Base-by-base conservation (phyloP, 2,888 invertebrate species). In the Scaptomyza reducta region DNA sequence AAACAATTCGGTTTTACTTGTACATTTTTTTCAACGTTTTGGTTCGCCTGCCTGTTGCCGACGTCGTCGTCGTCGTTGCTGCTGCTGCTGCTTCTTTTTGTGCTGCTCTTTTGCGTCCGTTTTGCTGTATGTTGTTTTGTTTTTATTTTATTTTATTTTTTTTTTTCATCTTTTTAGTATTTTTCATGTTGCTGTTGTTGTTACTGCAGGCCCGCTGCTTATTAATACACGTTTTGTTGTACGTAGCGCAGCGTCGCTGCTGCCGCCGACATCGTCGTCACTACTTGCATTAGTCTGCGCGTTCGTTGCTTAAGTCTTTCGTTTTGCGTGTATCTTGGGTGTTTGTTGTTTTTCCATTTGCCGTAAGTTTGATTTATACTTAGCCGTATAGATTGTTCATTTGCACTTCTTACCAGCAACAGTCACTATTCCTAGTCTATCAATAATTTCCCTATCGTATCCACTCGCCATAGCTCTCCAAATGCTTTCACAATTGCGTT, bases 1-100 rank as follows among this genome's bases (percentile, higher is more conserved):
- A 92, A 92, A 92, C 92, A 92, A 92, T 92, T 92, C 91, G 91
- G 91, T 91, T 91, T 92, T 91, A 89, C 89, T 91, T 91, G 89
- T 89, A 88, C 75, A 82, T 88, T 81, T 88, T 82, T 83, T 38
- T 75, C 72, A 73, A 74, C 62, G 74, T 73, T 78, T 77, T 76
- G 16, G 65, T 67, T 62, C 50, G 65, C 67, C 67, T 74, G 74
- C 77, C 70, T 80, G 68, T 69, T 76, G 67, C 74, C 67, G 74
- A 66, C 78, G 68, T 55, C 69, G 77, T 69, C 40, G 71, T 49
- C 64, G 79, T 61, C 58, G 63, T 54, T 63, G 63, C 47, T 62
- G 75, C 25, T 74, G 61, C 47, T 64, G 70, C 57, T 83, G 72
- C 70, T 84, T 85, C 69, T 79, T 77, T 81, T 85, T 70, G 62